Evolutionary conservation across 2,113 vertebrate genomes (phyloP).

Genomic region (Chionodraco myersi): DNA sequence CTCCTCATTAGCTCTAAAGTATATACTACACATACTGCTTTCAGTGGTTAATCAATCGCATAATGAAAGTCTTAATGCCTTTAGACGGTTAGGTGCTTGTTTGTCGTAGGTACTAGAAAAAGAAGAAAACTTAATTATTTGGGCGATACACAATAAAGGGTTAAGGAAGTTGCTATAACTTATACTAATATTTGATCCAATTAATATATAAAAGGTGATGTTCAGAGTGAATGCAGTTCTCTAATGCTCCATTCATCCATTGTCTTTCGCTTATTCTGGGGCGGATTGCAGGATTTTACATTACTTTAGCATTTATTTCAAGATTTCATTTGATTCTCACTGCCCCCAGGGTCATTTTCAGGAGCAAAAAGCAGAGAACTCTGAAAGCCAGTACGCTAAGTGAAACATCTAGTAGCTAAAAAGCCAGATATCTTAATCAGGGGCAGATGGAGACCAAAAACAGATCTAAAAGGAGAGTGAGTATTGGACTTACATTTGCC

Average conservation of each 20-base stretch:
- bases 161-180: neutral
- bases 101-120: constrained; percentile 23
- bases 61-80: constrained; percentile 65
- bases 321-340: no score
- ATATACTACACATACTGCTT: constrained; percentile 58
- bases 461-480: no score
- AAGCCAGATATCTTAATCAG: no score
- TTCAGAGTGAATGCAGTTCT: neutral
- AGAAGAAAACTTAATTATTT: constrained; percentile 1
- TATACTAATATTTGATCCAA: neutral
- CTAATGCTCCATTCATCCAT: neutral
- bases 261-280: neutral
- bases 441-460: no score
- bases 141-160: neutral
- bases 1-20: constrained; percentile 70
- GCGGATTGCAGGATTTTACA: no score
- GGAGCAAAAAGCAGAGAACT: no score
- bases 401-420: no score
- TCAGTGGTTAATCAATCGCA: constrained; percentile 68
- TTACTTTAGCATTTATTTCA: no score
- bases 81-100: constrained; percentile 11
- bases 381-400: no score
- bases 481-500: neutral
- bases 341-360: no score
- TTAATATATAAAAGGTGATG: neutral